Evolutionary conservation across 2,113 vertebrate species (phyloP).

Genomic region (Colius striatus): DNA sequence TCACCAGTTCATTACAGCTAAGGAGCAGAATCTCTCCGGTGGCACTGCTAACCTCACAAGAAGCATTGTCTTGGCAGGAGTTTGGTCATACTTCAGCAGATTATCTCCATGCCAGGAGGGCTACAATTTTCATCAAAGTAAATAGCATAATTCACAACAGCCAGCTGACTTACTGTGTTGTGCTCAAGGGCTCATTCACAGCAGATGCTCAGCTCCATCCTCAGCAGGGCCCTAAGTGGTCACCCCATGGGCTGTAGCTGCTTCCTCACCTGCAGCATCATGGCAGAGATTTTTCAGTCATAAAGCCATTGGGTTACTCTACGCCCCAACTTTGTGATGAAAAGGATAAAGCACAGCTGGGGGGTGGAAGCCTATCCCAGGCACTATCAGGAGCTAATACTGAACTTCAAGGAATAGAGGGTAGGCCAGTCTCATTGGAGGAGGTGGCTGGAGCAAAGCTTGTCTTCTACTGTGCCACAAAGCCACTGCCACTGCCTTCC

Average conservation of each 20-base stretch:
- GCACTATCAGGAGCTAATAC: neutral
- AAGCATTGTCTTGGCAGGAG: conserved; percentile 4
- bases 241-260: fast-evolving
- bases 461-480: neutral
- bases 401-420: neutral
- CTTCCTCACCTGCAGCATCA: neutral
- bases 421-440: fast-evolving
- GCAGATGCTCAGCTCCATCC: neutral
- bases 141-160: conserved; percentile 16
- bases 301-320: fast-evolving
- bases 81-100: conserved; percentile 45
- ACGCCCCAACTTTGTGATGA: neutral
- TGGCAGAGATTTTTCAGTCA: fast-evolving
- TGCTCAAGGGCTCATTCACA: neutral
- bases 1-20: neutral
- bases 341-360: fast-evolving
- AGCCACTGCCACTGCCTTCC: fast-evolving
- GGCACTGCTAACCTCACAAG: conserved; percentile 1
- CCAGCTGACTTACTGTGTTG: neutral
- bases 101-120: conserved; percentile 39
- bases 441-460: neutral
- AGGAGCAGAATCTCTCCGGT: neutral
- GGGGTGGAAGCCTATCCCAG: neutral
- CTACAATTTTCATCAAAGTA: conserved; percentile 2
- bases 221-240: fast-evolving